Evolutionary conservation across 2,113 vertebrate species (phyloP).

Genomic region (Rhinichthys klamathensis): DNA sequence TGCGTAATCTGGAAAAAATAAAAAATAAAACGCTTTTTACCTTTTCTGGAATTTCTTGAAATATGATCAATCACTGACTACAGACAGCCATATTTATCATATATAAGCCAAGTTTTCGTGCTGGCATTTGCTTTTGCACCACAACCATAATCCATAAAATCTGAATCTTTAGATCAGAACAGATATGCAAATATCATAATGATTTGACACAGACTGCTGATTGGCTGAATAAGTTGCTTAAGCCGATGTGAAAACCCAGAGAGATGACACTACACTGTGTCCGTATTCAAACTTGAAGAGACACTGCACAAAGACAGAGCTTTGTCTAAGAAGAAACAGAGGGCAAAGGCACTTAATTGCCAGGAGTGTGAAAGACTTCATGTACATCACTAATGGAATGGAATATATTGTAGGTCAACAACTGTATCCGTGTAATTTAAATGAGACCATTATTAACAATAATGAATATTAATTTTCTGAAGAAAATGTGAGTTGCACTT

Average conservation of each 20-base stretch:
- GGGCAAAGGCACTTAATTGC: slow-evolving; percentile 18
- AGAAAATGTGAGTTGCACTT: background rate
- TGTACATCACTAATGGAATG: background rate
- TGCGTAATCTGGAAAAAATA: background rate
- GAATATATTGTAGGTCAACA: background rate
- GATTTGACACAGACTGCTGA: background rate
- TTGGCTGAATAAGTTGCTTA: slow-evolving; percentile 2
- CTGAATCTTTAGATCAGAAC: background rate
- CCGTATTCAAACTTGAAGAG: slow-evolving; percentile 52
- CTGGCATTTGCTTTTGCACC: background rate
- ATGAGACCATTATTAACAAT: background rate
- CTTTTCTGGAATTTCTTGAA: background rate
- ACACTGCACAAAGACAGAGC: slow-evolving; percentile 49
- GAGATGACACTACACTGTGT: slow-evolving; percentile 41
- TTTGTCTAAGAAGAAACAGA: slow-evolving; percentile 45
- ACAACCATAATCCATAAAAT: background rate
- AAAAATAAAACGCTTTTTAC: background rate
- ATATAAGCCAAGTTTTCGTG: background rate
- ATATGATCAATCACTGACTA: background rate
- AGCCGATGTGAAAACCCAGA: background rate
- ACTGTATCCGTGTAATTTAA: background rate
- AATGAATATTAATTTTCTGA: too few species aligned
- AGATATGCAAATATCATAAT: background rate
- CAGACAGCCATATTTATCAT: background rate
- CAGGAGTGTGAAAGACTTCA: slow-evolving; percentile 23